Percentiles rank a stretch among this genome's conserved stretches.
Evolutionary conservation across 2,113 vertebrate species (phyloP).

Genomic region (Rhea americana): DNA sequence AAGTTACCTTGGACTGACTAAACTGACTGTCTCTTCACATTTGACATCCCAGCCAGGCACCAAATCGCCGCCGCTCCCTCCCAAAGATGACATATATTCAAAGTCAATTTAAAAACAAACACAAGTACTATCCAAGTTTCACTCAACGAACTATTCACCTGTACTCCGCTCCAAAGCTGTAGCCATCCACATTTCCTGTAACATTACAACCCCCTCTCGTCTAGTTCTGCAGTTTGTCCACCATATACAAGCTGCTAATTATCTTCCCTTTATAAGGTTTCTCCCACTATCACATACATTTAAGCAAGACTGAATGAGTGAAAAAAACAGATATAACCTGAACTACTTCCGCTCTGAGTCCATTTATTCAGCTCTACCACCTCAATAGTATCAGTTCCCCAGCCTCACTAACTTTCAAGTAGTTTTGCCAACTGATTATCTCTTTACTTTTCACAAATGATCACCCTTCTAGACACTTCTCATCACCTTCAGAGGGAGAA

Average conservation of each 20-base stretch:
- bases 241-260: not conserved
- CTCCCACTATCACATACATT: fast-evolving
- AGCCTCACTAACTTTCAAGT: not conserved
- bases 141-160: fast-evolving
- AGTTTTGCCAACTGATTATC: not conserved
- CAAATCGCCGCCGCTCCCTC: not conserved
- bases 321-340: not conserved
- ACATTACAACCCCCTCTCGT: not conserved
- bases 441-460: not conserved
- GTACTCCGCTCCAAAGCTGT: not conserved
- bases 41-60: fast-evolving
- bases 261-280: not conserved
- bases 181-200: not conserved
- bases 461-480: fast-evolving
- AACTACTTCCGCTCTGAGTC: not conserved
- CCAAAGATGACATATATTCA: fast-evolving
- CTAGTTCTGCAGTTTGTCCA: not conserved
- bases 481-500: not conserved
- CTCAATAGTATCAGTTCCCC: fast-evolving
- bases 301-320: not conserved
- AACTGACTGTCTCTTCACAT: not conserved
- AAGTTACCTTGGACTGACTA: not conserved
- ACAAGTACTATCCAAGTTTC: not conserved
- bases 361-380: not conserved
- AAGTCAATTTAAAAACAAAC: not conserved